Evolutionary conservation across 2,797 vertebrate species (phyloP), one percentile per base, ranked within the genome.

Genomic region (Neopelma chrysocephalum): DNA sequence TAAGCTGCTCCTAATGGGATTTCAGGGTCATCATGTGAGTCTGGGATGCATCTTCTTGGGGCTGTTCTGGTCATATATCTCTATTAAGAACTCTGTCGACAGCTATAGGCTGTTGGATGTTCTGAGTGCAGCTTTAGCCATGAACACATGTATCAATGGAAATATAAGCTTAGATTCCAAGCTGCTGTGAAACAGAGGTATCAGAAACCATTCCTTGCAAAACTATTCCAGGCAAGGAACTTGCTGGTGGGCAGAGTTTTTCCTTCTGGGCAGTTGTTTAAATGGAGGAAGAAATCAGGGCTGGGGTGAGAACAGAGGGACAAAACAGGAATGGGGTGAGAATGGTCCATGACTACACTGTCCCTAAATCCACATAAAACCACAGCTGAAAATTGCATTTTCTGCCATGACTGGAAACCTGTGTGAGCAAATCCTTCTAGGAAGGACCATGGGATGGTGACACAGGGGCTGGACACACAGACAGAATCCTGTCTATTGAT

Each of bases 1-100:
- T 69, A 54, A 87, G 51, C 68, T 82, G 71, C 38, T 96, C 57
- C 26, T 87, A n/a, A 56, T 76, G 79, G 77, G 91, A 81, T 91
- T 87, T 81, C 71, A 95, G 76, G 64, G 61, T 84, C 54, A 34
- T 61, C 54, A 2, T 58, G 45, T 61, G 61, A 90, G 54, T 11
- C 60, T 95, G 91, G 47, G 82, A 40, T 70, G 47, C 4, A 1
- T 57, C 68, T 80, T 0, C 25, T n/a, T 75, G 36, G 56, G 45
- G 71, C n/a, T 73, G 48, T 25, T 23, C 19, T 75, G 23, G 29
- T 34, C 6, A 3, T 71, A 14, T 15, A 11, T 51, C 79, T 81
- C 23, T 60, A 2, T 22, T 71, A 58, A 32, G 51, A 61, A 45
- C 48, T 77, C 29, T 62, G 81, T 51, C 90, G 89, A 61, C 72